A percentile compares a stretch with the other conserved stretches of the same genome.
Evolutionary conservation across 2,113 vertebrate species (phyloP).

Genomic region (Melierax canorus): DNA sequence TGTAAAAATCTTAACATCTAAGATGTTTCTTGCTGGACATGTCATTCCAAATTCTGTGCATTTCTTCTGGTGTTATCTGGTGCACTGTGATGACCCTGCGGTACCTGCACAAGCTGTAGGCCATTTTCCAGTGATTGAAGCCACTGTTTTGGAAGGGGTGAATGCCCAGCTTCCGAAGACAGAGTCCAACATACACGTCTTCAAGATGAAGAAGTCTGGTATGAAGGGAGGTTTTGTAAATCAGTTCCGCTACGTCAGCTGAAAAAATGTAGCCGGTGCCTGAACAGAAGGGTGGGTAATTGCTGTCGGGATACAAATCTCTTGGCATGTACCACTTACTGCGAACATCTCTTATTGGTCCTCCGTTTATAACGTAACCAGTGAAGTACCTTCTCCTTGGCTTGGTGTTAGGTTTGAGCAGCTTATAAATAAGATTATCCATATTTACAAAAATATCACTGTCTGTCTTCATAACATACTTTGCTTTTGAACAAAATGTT

Average conservation of each 20-base stretch:
- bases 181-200: slow-evolving; percentile 96
- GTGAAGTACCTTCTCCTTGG: slow-evolving; percentile 95
- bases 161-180: slow-evolving; percentile 93
- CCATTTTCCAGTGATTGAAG: slow-evolving; percentile 99
- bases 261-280: slow-evolving; percentile 98
- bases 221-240: slow-evolving; percentile 96
- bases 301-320: slow-evolving; percentile 95
- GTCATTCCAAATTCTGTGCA: slow-evolving; percentile 99
- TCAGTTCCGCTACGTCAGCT: slow-evolving; percentile 92
- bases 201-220: slow-evolving; percentile 96
- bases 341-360: slow-evolving; percentile 95
- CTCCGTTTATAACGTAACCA: slow-evolving; percentile 94
- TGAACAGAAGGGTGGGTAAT: slow-evolving; percentile 97
- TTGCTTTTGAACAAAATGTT: slow-evolving; percentile 94
- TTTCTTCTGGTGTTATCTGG: slow-evolving; percentile 98
- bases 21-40: slow-evolving; percentile 99
- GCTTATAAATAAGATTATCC: slow-evolving; percentile 98
- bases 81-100: slow-evolving; percentile 95
- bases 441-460: slow-evolving; percentile 99
- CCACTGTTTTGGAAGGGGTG: slow-evolving; percentile 99
- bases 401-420: slow-evolving; percentile 94
- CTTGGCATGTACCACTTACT: slow-evolving; percentile 99
- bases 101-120: slow-evolving; percentile 96
- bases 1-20: slow-evolving; percentile 85
- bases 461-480: slow-evolving; percentile 98